A percentile compares a stretch with the other conserved stretches of the same genome.
Conservation (phyloP, 2,888 invertebrate genomes). For the Aspidiotus rigidus region DNA sequence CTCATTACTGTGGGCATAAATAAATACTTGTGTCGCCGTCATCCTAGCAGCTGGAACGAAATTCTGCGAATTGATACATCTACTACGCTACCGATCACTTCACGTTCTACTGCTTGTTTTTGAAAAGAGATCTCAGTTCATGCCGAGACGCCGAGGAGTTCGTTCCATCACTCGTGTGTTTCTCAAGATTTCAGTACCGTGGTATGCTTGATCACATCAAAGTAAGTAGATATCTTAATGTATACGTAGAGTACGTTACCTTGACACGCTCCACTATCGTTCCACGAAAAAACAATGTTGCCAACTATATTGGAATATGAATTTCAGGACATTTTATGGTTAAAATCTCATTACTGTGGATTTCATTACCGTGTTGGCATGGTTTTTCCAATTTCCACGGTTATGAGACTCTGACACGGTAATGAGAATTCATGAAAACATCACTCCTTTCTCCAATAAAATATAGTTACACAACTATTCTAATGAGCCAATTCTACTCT, state of each 20-base stretch:
- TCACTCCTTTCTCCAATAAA: not conserved
- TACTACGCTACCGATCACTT: not conserved
- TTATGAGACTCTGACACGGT: slow-evolving; percentile 1
- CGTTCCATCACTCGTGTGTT: not conserved
- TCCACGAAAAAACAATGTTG: not conserved
- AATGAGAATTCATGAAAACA: not conserved
- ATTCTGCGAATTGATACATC: not conserved
- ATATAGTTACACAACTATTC: not conserved
- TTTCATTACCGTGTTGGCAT: not conserved
- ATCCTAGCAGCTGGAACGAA: not conserved
- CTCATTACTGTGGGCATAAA: slow-evolving; percentile 2
- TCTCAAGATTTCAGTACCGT: not conserved
- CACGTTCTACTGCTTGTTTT: not conserved
- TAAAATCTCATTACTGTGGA: not conserved
- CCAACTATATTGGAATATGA: not conserved
- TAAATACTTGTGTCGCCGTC: not conserved
- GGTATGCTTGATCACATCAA: not conserved
- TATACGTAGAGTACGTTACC: not conserved
- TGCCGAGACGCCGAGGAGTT: not conserved
- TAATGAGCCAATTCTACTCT: not conserved
- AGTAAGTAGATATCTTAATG: not conserved
- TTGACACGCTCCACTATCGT: not conserved
- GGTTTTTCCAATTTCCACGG: not conserved
- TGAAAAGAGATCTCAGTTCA: not conserved
- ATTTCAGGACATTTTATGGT: slow-evolving; percentile 1